Percentiles rank a stretch among this genome's conserved stretches.
Conservation (phyloP, 2,113 vertebrate genomes). For the Pteruthius melanotis region DNA sequence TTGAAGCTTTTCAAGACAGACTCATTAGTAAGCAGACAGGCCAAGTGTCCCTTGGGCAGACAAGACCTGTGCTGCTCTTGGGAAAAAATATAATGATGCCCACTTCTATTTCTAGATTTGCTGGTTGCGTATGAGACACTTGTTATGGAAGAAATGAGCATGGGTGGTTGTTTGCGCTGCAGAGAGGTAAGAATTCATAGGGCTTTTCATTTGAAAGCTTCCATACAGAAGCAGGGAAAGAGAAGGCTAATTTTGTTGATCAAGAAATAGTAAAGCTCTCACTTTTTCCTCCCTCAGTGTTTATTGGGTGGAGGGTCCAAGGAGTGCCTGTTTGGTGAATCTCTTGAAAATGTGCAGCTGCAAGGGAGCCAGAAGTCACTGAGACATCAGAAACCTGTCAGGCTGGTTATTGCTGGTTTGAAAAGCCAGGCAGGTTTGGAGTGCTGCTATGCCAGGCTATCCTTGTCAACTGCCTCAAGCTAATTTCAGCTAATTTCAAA, state of each 20-base stretch:
- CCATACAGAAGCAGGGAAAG: background rate
- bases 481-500: slow-evolving; percentile 27
- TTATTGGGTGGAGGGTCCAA: background rate
- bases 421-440: background rate
- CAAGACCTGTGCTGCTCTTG: background rate
- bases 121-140: background rate
- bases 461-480: background rate
- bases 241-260: background rate
- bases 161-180: background rate
- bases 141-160: slow-evolving; percentile 11
- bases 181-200: background rate
- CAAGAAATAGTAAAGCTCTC: background rate
- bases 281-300: background rate
- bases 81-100: background rate
- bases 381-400: background rate
- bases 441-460: background rate
- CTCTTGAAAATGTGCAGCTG: background rate
- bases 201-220: background rate
- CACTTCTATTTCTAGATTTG: slow-evolving; percentile 9
- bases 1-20: background rate
- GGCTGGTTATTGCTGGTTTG: background rate
- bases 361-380: background rate
- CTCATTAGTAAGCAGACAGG: background rate
- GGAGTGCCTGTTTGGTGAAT: background rate
- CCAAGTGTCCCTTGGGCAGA: background rate